Evolutionary conservation across 2,888 invertebrate genomes (phyloP), one percentile per base, ranked within the genome.

Genomic region (Leptothorax acervorum): DNA sequence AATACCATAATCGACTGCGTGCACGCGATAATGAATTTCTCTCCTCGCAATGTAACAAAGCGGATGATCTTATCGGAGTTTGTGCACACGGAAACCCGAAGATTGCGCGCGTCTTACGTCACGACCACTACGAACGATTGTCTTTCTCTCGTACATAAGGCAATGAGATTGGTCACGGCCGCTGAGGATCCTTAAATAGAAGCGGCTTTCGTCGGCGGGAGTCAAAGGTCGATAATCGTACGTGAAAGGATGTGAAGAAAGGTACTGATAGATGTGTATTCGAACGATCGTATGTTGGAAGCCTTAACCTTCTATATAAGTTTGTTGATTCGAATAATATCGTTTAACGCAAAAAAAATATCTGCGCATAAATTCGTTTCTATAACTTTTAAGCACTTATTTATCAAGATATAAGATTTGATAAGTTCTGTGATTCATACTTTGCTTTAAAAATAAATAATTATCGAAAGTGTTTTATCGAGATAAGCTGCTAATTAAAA

Each of bases 231-330:
- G 73, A 84, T 65, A 83, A 87, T 87, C 85, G 86, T 85, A 78
- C 70, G 89, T 88, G 91, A 90, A 91, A 90, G 90, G 85, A 86
- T 82, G 73, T 73, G 84, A 89, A 91, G 88, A 86, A 89, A 87
- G 91, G 83, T 85, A 85, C 23, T 23, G 65, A 79, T 76, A 23
- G 23, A 23, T 85, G 62, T 81, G 62, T 68, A 82, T 75, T 71
- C 48, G 85, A 82, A 81, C 75, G 60, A 71, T 57, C 71, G 73
- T 79, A 28, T 68, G 68, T 86, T 76, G 85, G 55, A 62, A 78
- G 53, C 76, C 74, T 88, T 74, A 86, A 85, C 3, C 11, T 23
- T n/a, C n/a, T 42, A 5, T 31, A 3, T 31, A 18, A 39, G 4
- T 18, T 1, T 45, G 28, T 3, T 12, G 9, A 75, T 62, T 75